A percentile compares a stretch with the other conserved stretches of the same genome.
phyloP scores from a whole-genome alignment of 2,113 vertebrate genomes.

The Zeus faber region DNA sequence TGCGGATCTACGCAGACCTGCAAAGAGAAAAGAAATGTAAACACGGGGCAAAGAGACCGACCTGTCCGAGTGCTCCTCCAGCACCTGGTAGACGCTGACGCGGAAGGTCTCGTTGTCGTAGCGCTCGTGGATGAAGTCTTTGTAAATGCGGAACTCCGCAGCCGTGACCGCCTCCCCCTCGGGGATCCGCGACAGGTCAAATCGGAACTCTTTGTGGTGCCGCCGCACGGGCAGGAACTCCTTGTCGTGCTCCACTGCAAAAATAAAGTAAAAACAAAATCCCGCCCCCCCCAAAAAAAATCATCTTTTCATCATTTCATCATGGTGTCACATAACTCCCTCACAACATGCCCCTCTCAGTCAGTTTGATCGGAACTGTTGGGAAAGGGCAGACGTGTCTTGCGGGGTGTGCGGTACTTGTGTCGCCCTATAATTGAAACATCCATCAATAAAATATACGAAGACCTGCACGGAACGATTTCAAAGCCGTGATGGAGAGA shows the following conservation, averaged over 20 bases:
- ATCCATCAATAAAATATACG: slow-evolving; percentile 21
- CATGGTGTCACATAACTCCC: not conserved
- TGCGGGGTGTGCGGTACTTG: slow-evolving; percentile 28
- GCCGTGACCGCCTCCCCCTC: slow-evolving; percentile 94
- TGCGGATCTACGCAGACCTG: no score
- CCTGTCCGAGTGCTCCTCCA: slow-evolving; percentile 91
- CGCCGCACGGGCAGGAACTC: slow-evolving; percentile 88
- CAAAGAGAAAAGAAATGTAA: no score
- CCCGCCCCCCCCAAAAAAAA: no score
- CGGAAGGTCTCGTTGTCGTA: slow-evolving; percentile 93
- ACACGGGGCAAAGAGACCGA: slow-evolving; percentile 50
- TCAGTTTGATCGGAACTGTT: slow-evolving; percentile 24
- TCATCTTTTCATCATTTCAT: no score
- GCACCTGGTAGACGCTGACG: slow-evolving; percentile 93
- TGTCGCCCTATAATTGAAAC: slow-evolving; percentile 51
- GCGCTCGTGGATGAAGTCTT: slow-evolving; percentile 89
- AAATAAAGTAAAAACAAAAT: slow-evolving; percentile 13
- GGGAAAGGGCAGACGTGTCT: slow-evolving; percentile 28
- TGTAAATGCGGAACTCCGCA: slow-evolving; percentile 95
- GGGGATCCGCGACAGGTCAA: slow-evolving; percentile 91
- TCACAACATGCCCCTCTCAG: not conserved
- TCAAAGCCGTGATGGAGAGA: slow-evolving; percentile 60
- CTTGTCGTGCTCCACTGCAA: slow-evolving; percentile 91
- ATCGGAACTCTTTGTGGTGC: slow-evolving; percentile 91
- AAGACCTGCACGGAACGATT: slow-evolving; percentile 11